Base-by-base conservation (phyloP, 2,888 invertebrate species). In the Ochropacha duplaris region DNA sequence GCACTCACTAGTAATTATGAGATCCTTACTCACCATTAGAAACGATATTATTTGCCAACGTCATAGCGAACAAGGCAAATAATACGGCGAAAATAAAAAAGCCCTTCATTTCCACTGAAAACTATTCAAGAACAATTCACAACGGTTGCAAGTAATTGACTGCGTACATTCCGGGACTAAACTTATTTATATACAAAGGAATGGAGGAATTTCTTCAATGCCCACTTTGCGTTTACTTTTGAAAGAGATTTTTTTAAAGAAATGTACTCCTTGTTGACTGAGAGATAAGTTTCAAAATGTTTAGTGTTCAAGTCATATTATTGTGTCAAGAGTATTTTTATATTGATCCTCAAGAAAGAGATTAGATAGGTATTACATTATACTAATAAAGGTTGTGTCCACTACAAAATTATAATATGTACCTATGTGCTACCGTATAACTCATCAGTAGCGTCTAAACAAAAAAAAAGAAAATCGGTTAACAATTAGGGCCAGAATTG, bases 81-180 rank as follows among this genome's bases (percentile, higher is more conserved):
- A 52, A 34, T 22, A 34, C 22, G 19, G 1, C 12, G 16, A 34
- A 11, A 16, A 52, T 52, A 19, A 52, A 52, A 2, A 31, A 19
- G 14, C 22, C 3, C 14, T 31, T 31, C 52, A 52, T 52, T 52
- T 52, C 12, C 22, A 31, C 31, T 50, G 50, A 50, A 58, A 19
- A 68, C 55, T 22, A 66, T 52, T 31, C 22, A 19, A 12, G 0
- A 52, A 52, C 22, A 34, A 52, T 52, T 12, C 34, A 28, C 22
- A 44, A 44, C 52, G 5, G 52, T 31, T 34, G 34, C 8, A 28
- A 31, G 31, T 52, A 52, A 52, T 31, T 52, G 52, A 52, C 52
- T 52, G 52, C 9, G 6, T 22, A 52, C 19, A 52, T 52, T 52
- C 31, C 34, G 19, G 52, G 1, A 24, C n/a, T n/a, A 0, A 11